These are phyloP conservation scores for Xestia c-nigrum DNA, from an alignment of 2,888 invertebrate species.

Conservation along the genomic window DNA sequence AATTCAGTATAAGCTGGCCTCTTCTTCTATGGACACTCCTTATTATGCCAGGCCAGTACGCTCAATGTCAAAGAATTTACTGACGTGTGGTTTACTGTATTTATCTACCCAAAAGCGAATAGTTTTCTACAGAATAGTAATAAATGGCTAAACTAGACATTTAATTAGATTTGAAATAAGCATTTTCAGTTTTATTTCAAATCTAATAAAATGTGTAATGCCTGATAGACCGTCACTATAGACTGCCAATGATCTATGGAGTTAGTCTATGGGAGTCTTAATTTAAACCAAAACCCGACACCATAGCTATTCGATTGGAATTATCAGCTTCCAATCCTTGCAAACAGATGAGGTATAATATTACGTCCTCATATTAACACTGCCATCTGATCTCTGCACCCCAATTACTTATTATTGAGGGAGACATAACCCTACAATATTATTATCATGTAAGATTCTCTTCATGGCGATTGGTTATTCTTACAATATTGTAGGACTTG, in stretches of 20 bases:
- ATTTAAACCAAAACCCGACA: not conserved
- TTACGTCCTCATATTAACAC: slow-evolving; percentile 9
- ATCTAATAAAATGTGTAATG: too few relatives aligned
- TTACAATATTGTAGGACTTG: slow-evolving; percentile 9
- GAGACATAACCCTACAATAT: slow-evolving; percentile 8
- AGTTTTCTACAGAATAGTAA: not conserved
- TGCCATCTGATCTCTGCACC: slow-evolving; percentile 20
- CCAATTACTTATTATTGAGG: slow-evolving; percentile 13
- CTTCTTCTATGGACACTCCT: not conserved
- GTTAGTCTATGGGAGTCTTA: not conserved
- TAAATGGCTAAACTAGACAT: not conserved
- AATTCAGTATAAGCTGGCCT: not conserved
- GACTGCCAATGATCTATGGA: not conserved
- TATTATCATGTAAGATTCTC: too few relatives aligned
- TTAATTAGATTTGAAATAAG: not conserved
- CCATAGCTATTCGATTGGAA: slow-evolving; percentile 11
- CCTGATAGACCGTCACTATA: not conserved
- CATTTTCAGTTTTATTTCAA: not conserved
- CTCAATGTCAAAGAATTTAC: not conserved
- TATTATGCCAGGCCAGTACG: not conserved
- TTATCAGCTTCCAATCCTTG: not conserved
- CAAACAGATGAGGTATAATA: slow-evolving; percentile 7
- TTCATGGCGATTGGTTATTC: too few relatives aligned
- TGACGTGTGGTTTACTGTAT: not conserved
- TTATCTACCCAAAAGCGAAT: not conserved